Base-by-base conservation (phyloP, 2,113 vertebrate genomes). In the Toxostoma redivivum region DNA sequence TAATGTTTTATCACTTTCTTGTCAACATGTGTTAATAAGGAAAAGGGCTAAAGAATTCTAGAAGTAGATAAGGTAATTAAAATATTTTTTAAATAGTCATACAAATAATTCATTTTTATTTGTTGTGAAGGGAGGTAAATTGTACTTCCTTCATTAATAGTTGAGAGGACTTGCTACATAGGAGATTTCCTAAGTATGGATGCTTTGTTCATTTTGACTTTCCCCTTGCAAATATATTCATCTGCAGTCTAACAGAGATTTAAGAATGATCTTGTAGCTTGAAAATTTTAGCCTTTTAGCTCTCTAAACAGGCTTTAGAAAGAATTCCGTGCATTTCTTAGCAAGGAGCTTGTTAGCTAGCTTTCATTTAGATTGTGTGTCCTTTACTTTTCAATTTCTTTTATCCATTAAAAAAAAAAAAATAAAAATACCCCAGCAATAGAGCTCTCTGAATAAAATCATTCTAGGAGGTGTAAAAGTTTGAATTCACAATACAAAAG, bases 401-500 rank as follows among this genome's bases (percentile, higher is more conserved):
- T 73, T 88, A 60, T 60, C 21, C 80, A 70, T 86, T 80, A 77
- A 72, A 85, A 58, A 84, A 85, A 58, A 84, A 50, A 47, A 87
- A 88, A 86, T 40, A 58, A 60, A 76, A 65, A 71, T 70, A 28
- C 5, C 5, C 17, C 23, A 92, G 62, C 71, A 81, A 90, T 21
- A 12, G n/a, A 83, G 35, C 23, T 57, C 44, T 86, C 80, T 82
- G 64, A 87, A 91, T 84, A 91, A 95, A 96, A 94, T 78, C 58
- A 85, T 82, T 86, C 72, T 57, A 93, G 80, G 81, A 90, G 61
- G 69, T 92, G 45, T 69, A 56, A 54, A 96, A 88, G 61, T 86
- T 83, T 88, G 69, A 87, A 96, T 71, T 89, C 69, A 83, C 14
- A 61, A n/a, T 37, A 90, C 65, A 94, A 96, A 91, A 96, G 54